Evolutionary conservation across 1,140 invertebrate genomes (phyloP).

Genomic region (Liolophura sinensis): DNA sequence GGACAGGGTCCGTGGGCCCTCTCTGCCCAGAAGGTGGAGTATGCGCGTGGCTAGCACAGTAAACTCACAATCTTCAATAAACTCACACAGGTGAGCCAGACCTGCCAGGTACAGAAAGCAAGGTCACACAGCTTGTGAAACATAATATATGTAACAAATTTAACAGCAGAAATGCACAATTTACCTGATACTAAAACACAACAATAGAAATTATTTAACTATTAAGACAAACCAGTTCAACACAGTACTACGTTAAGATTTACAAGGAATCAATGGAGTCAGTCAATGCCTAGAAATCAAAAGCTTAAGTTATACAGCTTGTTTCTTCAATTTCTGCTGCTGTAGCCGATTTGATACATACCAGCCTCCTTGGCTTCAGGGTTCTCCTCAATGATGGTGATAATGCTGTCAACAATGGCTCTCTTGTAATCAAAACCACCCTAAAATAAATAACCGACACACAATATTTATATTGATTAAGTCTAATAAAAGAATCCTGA

Average conservation of each 20-base stretch:
- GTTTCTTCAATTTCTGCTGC: neutral
- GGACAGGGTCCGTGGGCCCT: slow-evolving; percentile 92
- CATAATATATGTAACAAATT: no score
- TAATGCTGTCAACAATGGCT: slow-evolving; percentile 97
- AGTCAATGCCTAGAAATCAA: no score
- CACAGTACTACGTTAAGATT: neutral
- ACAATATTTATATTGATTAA: slow-evolving; percentile 12
- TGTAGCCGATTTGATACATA: slow-evolving; percentile 38
- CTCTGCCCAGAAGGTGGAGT: slow-evolving; percentile 93
- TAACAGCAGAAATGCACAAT: no score
- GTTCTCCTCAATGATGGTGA: slow-evolving; percentile 97
- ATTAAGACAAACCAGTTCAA: no score
- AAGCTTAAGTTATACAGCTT: neutral
- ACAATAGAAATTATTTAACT: no score
- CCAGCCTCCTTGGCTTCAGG: slow-evolving; percentile 92
- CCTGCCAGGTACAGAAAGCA: slow-evolving; percentile 57
- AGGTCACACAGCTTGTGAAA: no score
- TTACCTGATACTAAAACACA: no score
- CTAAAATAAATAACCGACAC: slow-evolving; percentile 19
- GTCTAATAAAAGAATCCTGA: neutral
- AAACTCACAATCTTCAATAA: slow-evolving; percentile 99
- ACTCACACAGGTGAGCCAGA: slow-evolving; percentile 96
- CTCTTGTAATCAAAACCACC: slow-evolving; percentile 98
- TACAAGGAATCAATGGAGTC: neutral
- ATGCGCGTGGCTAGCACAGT: slow-evolving; percentile 95